Base-by-base conservation (phyloP, 2,888 invertebrate species). In the Deilephila elpenor region DNA sequence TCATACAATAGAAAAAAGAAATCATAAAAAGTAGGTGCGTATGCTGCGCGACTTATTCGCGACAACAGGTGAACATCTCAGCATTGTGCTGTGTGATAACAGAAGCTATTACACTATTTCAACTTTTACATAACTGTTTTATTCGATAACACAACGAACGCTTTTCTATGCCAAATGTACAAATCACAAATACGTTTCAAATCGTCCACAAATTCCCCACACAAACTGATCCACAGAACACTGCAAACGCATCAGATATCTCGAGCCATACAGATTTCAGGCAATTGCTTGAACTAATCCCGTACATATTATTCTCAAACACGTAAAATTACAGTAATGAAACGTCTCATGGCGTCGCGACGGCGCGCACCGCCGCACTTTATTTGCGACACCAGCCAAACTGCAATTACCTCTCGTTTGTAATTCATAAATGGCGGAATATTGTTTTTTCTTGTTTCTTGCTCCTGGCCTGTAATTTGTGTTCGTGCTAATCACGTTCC, bases 241-340 rank as follows among this genome's bases (percentile, higher is more conserved):
- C 5, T 14, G 3, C 11, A 60, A 14, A 60, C 3, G 3, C 25
- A 11, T 60, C 29, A 25, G 60, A 60, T 60, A 29, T 29, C 60
- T 25, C 5, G 1, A 20, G 6, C 60, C 29, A 4, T 14, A 29
- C 60, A 14, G 19, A 6, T 56, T 56, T 56, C 14, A 14, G 25
- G 14, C 60, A 8, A 60, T 8, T 34, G 53, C 56, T 37, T 20
- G 56, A 56, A 71, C 61, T 71, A 29, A 71, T 73, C 8, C n/a
- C 56, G 20, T 73, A 61, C 60, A 61, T 34, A 72, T 59, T 59
- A n/a, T 53, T 25, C n/a, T 19, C 29, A n/a, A 37, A 59, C 59
- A 29, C 71, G 32, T 59, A 29, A 25, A 70, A 32, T 71, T 71
- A 79, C 74, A 74, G 78, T 74, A 74, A 77, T 79, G 71, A 75